Conservation (phyloP, 2,888 invertebrate species). For the Allophyes oxyacanthae region DNA sequence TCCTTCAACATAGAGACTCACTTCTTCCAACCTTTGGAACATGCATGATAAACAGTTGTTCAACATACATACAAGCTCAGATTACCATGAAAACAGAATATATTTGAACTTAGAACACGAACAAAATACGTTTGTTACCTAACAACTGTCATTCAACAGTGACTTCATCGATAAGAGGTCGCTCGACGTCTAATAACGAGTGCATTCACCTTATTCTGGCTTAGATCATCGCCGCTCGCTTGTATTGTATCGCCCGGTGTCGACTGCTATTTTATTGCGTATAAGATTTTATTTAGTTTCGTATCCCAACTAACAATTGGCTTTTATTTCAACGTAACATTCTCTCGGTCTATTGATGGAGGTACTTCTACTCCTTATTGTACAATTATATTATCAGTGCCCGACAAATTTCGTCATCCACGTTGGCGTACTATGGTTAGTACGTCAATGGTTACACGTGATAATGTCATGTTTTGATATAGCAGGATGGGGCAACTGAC, state of each 20-base stretch:
- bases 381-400: no score
- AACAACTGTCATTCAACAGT: slow-evolving; percentile 38
- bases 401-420: no score
- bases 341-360: no score
- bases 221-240: slow-evolving; percentile 61
- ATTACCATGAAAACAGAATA: slow-evolving; percentile 35
- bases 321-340: no score
- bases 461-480: no score
- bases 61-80: slow-evolving; percentile 15
- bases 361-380: no score
- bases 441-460: no score
- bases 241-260: slow-evolving; percentile 18
- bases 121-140: slow-evolving; percentile 43
- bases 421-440: no score
- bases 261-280: slow-evolving; percentile 17
- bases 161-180: slow-evolving; percentile 55
- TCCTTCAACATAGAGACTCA: slow-evolving; percentile 5
- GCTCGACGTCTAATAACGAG: slow-evolving; percentile 47
- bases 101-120: slow-evolving; percentile 18
- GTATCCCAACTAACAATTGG: neutral
- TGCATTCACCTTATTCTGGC: slow-evolving; percentile 54
- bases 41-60: slow-evolving; percentile 22
- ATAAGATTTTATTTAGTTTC: neutral
- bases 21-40: slow-evolving; percentile 8
- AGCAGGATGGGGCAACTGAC: no score